These are phyloP conservation scores for Tholera decimalis DNA, from an alignment of 2,888 invertebrate species.

Conservation along the genomic window DNA sequence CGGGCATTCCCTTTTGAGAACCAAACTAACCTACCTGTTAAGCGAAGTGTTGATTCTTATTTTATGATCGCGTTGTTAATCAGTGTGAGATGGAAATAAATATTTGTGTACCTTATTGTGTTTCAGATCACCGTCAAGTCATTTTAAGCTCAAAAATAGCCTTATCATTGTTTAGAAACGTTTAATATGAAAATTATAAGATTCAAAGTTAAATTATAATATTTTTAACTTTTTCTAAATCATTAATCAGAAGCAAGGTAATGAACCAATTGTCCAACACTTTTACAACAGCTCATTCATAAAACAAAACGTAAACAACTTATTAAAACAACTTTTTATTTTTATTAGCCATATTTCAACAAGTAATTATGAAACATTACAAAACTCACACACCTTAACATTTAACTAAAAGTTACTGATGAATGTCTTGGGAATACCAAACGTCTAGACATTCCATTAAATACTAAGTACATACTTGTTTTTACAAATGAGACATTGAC, in stretches of 20 bases:
- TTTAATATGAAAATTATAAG: not conserved
- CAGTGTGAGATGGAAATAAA: too few species aligned
- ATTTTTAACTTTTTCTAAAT: not conserved
- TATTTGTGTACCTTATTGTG: too few species aligned
- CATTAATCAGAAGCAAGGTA: too few species aligned
- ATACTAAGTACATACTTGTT: slow-evolving; percentile 21
- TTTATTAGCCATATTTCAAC: slow-evolving; percentile 22
- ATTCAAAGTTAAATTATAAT: not conserved
- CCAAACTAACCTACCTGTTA: too few species aligned
- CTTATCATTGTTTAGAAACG: too few species aligned
- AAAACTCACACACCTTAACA: slow-evolving; percentile 51
- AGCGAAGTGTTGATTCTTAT: too few species aligned
- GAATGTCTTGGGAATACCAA: slow-evolving; percentile 27
- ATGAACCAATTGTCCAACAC: slow-evolving; percentile 9
- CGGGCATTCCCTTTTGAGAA: too few species aligned
- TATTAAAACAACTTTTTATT: slow-evolving; percentile 39
- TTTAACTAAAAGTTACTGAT: slow-evolving; percentile 35
- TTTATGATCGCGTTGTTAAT: too few species aligned
- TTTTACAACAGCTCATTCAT: slow-evolving; percentile 6
- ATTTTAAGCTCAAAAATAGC: too few species aligned
- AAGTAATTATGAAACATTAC: slow-evolving; percentile 36
- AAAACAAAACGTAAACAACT: slow-evolving; percentile 11
- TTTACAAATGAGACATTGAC: slow-evolving; percentile 55
- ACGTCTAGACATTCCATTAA: slow-evolving; percentile 50
- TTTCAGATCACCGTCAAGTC: too few species aligned